These are phyloP conservation scores for Trichopoda pennipes DNA, from an alignment of 2,888 invertebrate species.

Conservation along the genomic window DNA sequence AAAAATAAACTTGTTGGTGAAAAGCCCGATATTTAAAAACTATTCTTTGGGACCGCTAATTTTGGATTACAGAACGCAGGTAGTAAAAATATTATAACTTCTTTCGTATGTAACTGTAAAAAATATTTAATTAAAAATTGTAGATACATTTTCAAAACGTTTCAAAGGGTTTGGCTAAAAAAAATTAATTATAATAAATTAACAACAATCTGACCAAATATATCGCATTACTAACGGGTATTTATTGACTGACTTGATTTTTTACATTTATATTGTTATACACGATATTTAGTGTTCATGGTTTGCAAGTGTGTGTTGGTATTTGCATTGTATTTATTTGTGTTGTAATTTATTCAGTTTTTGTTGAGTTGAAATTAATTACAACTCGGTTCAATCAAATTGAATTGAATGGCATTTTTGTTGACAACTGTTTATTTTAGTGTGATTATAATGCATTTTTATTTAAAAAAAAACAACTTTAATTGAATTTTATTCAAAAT, in stretches of 20 bases:
- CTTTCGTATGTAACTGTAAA: too few relatives aligned
- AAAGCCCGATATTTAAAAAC: too few relatives aligned
- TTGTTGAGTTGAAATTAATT: slow-evolving; percentile 68
- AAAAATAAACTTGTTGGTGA: too few relatives aligned
- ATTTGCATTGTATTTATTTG: slow-evolving; percentile 20
- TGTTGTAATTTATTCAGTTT: slow-evolving; percentile 66
- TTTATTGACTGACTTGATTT: neutral
- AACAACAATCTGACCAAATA: too few relatives aligned
- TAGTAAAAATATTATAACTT: too few relatives aligned
- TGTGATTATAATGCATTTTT: slow-evolving; percentile 62
- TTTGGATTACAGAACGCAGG: too few relatives aligned
- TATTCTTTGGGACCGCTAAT: too few relatives aligned
- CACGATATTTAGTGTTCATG: neutral
- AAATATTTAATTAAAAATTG: too few relatives aligned
- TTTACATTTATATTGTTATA: slow-evolving; percentile 3
- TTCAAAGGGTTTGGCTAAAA: too few relatives aligned
- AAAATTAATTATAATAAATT: too few relatives aligned
- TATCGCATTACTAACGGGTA: neutral
- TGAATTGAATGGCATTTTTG: slow-evolving; percentile 67
- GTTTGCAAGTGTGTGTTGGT: neutral
- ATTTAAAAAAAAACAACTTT: slow-evolving; percentile 62
- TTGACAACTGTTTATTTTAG: slow-evolving; percentile 67
- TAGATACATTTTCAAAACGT: too few relatives aligned
- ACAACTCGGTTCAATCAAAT: slow-evolving; percentile 67
- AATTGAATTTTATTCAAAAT: slow-evolving; percentile 61